Base-by-base conservation (phyloP, 2,113 vertebrate genomes). In the Seriola dumerili region DNA sequence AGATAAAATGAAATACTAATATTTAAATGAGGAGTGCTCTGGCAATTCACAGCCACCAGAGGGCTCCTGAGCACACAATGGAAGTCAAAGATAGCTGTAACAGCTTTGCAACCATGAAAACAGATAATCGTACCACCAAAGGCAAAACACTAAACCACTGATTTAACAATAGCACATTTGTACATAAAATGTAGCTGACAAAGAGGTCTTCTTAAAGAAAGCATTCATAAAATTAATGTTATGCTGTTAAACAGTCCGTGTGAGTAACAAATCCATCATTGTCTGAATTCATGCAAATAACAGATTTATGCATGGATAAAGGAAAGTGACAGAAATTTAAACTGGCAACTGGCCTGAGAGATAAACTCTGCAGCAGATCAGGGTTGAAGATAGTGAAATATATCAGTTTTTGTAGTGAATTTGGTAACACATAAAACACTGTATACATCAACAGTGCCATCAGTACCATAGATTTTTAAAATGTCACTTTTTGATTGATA, bases 21-120 rank as follows among this genome's bases (percentile, higher is more conserved):
- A 10, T 17, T 66, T 32, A n/a, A 78, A 80, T 29, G 14, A 7
- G 71, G 38, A 19, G 2, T 76, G 71, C 50, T 32, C 40, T 87
- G 75, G 14, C 71, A 63, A 4, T 55, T 57, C 12, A 72, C 63
- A 71, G 57, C 91, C 93, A 93, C 87, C 66, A 94, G 91, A 81
- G 90, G 91, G 76, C 90, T 85, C 90, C 32, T 16, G 29, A 36
- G 76, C 72, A 62, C 84, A 72, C 59, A 40, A 19, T 73, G 21
- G 40, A 62, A 64, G 6, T 78, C 46, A 85, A 66, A 69, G 70
- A 58, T 57, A 46, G 46, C 29, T 68, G 21, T 38, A 11, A 62
- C 44, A 72, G 73, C 44, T 48, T 19, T 72, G 44, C 23, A 84
- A 48, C 48, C 54, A 74, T 54, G 19, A 54, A 48, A 32, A 11